Base-by-base conservation (phyloP, 2,888 invertebrate genomes). In the Nomada flava region DNA sequence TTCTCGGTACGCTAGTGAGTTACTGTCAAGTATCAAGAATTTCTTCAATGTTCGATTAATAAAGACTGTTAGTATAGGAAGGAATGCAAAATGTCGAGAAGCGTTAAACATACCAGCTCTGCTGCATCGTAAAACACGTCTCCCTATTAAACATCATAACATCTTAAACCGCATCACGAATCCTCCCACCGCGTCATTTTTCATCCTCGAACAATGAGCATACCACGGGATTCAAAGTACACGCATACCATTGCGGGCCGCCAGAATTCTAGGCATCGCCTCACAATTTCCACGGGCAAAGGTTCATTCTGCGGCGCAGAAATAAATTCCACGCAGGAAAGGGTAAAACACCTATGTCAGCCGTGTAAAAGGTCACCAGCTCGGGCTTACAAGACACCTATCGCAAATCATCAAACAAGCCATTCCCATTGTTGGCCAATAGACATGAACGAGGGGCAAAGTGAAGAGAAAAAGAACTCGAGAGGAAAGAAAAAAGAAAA, bases 361-460 rank as follows among this genome's bases (percentile, higher is more conserved):
- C 47, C 18, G 42, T 18, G 15, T 15, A 18, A 79, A 79, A 82
- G 80, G 81, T 82, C 69, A 53, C 36, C n/a, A n/a, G 44, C 44
- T n/a, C 44, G 64, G 23, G 15, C 59, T 59, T 36, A 1, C 20
- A 5, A 59, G 65, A 57, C 78, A 59, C 55, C 57, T 23, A 57
- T 74, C 65, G 60, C 74, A 29, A 79, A 79, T 79, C 70, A 67
- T 60, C 70, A 23, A 75, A 55, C 79, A 53, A 42, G 26, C 55
- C 29, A 53, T 79, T 71, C 23, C 67, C 65, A 80, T 82, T 79
- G 81, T 82, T 80, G 42, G n/a, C 59, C 44, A 18, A n/a, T 5
- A n/a, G 26, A 23, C 29, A 11, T 10, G 23, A 44, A 15, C 5
- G 9, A 57, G 44, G 5, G 13, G 47, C 2, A n/a, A 26, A 29